These are phyloP conservation scores for Pangasianodon gigas DNA, from an alignment of 2,113 vertebrate species.

Conservation along the genomic window DNA sequence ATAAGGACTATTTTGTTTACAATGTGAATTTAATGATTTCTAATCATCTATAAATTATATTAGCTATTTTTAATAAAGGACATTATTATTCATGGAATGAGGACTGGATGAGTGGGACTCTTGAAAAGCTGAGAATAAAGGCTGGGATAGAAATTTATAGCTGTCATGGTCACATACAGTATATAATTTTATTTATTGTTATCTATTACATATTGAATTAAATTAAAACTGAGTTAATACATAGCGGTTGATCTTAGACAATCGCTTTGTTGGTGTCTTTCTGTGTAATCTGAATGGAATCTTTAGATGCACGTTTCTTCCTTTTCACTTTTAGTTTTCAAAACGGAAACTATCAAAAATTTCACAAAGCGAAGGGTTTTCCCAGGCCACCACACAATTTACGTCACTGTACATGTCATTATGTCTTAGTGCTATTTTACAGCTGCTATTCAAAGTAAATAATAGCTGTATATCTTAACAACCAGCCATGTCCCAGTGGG, in stretches of 20 bases:
- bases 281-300: not conserved
- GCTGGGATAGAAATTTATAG: not conserved
- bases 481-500: not conserved
- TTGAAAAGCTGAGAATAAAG: not conserved
- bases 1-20: not conserved
- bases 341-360: not conserved
- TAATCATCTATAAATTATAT: not conserved
- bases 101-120: no score
- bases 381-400: not conserved
- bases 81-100: no score
- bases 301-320: not conserved
- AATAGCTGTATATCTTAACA: slow-evolving; percentile 17
- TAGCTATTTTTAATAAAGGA: not conserved
- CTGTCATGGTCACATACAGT: not conserved
- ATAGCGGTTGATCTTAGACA: not conserved
- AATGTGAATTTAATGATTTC: not conserved
- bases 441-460: slow-evolving; percentile 5
- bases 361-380: not conserved
- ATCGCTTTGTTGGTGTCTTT: not conserved
- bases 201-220: not conserved
- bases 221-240: not conserved
- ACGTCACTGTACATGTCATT: not conserved
- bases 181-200: not conserved
- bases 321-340: not conserved
- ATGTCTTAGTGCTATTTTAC: not conserved